Evolutionary conservation across 2,888 invertebrate genomes (phyloP).

Genomic region (Drosophila merina): DNA sequence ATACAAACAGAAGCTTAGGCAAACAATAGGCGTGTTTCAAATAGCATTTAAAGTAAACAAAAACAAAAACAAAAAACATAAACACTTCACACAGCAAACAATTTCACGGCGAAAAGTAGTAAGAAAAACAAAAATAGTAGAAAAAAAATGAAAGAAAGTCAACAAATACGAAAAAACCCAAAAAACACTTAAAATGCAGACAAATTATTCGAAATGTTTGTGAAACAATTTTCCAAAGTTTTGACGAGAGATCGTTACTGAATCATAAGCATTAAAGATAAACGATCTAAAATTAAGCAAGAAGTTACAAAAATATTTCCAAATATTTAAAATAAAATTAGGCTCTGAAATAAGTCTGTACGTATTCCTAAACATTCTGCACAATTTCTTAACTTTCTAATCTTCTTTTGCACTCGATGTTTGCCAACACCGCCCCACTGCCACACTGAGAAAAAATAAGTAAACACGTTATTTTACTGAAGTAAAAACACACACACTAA

Average conservation of each 20-base stretch:
- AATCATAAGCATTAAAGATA: conserved; percentile 7
- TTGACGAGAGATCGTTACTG: conserved; percentile 44
- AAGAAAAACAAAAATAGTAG: conserved; percentile 16
- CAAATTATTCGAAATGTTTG: conserved; percentile 69
- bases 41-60: conserved; percentile 31
- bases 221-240: conserved; percentile 65
- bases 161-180: background rate
- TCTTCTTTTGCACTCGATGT: conserved; percentile 64
- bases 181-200: conserved; percentile 30
- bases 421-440: conserved; percentile 51
- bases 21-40: conserved; percentile 48
- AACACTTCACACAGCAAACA: conserved; percentile 36
- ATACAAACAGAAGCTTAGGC: conserved; percentile 27
- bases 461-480: conserved; percentile 22
- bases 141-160: conserved; percentile 11
- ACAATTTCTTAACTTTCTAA: conserved; percentile 69
- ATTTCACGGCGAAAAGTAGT: conserved; percentile 23
- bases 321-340: conserved; percentile 43
- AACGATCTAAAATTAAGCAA: conserved; percentile 25
- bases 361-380: conserved; percentile 57
- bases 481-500: background rate
- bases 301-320: conserved; percentile 26
- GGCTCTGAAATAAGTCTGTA: conserved; percentile 28
- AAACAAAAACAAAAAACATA: conserved; percentile 3
- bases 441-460: conserved; percentile 49